A percentile compares a stretch with the other conserved stretches of the same genome.
phyloP scores from a whole-genome alignment of 2,888 invertebrate genomes.

The Gasteruption jaculator region DNA sequence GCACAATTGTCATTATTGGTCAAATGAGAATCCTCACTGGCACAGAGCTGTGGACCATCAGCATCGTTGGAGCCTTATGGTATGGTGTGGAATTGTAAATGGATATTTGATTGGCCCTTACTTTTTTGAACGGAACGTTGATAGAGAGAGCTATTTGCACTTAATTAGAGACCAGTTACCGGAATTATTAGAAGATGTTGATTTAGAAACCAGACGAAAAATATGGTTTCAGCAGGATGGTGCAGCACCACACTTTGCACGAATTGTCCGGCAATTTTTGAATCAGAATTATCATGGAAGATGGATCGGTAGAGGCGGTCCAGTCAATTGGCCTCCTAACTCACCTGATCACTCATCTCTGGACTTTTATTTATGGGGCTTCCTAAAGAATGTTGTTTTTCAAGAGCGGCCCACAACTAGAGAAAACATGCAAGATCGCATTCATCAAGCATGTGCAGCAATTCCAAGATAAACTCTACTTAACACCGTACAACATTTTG shows the following conservation, averaged over 20 bases:
- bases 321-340: constrained; percentile 15
- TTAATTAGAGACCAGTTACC: constrained; percentile 21
- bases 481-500: constrained; percentile 13
- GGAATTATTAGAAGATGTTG: constrained; percentile 21
- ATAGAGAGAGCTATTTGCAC: constrained; percentile 17
- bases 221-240: constrained; percentile 15
- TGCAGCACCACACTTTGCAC: constrained; percentile 13
- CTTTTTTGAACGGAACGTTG: constrained; percentile 20
- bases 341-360: constrained; percentile 23
- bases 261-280: constrained; percentile 12
- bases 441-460: constrained; percentile 4
- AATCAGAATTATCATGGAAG: constrained; percentile 1
- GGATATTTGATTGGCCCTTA: constrained; percentile 19
- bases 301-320: constrained; percentile 11
- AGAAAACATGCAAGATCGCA: constrained; percentile 15
- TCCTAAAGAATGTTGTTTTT: constrained; percentile 20
- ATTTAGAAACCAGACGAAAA: constrained; percentile 13
- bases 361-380: constrained; percentile 20
- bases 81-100: constrained; percentile 25
- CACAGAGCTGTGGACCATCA: constrained; percentile 23
- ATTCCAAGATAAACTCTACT: constrained; percentile 11
- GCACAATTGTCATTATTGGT: constrained; percentile 30
- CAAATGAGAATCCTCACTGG: constrained; percentile 27
- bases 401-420: constrained; percentile 15
- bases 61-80: constrained; percentile 24